Evolutionary conservation across 2,888 invertebrate genomes (phyloP).

Genomic region (Apodemia hepburni): DNA sequence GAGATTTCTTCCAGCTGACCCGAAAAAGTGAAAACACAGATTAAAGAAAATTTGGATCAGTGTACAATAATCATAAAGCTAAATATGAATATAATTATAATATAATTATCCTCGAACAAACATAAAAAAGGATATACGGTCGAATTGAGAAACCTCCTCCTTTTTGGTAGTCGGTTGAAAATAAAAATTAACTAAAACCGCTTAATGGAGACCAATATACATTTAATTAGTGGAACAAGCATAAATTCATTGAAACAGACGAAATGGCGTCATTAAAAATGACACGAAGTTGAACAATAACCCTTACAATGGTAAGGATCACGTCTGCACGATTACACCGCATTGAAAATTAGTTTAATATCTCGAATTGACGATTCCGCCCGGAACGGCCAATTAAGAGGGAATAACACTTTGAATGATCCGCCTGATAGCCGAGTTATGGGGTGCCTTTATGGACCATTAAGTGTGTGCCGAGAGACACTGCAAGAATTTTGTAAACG

Average conservation of each 20-base stretch:
- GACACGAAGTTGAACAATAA: constrained; percentile 38
- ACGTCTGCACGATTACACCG: constrained; percentile 69
- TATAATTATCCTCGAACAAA: no score
- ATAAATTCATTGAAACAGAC: constrained; percentile 13
- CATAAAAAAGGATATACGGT: no score
- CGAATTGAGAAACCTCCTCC: no score
- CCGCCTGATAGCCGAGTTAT: constrained; percentile 73
- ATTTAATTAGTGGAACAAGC: constrained; percentile 5
- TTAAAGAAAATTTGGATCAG: no score
- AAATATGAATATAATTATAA: no score
- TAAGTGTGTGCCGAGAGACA: constrained; percentile 41
- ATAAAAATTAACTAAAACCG: not conserved
- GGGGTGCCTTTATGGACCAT: constrained; percentile 76
- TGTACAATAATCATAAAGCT: no score
- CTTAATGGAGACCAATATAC: not conserved
- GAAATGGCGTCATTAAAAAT: constrained; percentile 30
- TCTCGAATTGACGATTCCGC: constrained; percentile 77
- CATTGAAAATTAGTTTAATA: constrained; percentile 80
- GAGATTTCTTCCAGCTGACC: no score
- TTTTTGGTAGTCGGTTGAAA: no score
- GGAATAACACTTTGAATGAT: constrained; percentile 73
- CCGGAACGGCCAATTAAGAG: constrained; percentile 76
- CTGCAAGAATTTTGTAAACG: constrained; percentile 30
- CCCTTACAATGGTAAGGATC: constrained; percentile 45
- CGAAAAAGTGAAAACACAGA: no score